Percentiles rank a stretch among this genome's conserved stretches.
Conservation (phyloP, 2,888 invertebrate genomes). For the Empis livida region DNA sequence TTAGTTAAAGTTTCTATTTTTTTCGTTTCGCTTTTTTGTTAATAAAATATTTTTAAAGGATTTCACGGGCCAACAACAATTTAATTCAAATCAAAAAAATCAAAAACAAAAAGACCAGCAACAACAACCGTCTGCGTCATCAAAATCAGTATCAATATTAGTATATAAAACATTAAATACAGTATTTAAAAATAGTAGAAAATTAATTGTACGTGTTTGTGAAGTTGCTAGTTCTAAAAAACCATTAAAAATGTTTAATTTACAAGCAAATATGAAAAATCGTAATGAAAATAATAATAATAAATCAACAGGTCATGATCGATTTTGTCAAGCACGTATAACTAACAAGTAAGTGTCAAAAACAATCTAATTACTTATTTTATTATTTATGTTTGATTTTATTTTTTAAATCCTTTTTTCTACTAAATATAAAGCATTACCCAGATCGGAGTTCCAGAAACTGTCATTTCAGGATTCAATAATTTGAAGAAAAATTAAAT, state of each 20-base stretch:
- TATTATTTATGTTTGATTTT: too few species aligned
- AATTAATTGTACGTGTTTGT: conserved; percentile 36
- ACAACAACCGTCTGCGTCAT: conserved; percentile 9
- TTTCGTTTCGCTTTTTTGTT: conserved; percentile 14
- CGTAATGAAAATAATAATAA: conserved; percentile 42
- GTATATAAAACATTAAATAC: conserved; percentile 37
- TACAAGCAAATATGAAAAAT: conserved; percentile 54
- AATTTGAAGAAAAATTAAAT: too few species aligned
- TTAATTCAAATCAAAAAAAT: too few species aligned
- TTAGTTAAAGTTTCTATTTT: neutral
- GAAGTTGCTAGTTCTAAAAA: conserved; percentile 36
- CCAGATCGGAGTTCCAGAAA: too few species aligned
- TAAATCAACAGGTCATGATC: conserved; percentile 62
- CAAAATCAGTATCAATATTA: conserved; percentile 34
- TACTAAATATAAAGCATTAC: too few species aligned
- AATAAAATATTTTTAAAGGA: conserved; percentile 12
- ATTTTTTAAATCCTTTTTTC: too few species aligned
- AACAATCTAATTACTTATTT: too few species aligned
- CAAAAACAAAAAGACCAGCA: neutral
- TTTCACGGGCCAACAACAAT: conserved; percentile 8
- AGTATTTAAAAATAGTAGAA: conserved; percentile 36
- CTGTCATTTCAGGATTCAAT: too few species aligned
- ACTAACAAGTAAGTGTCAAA: conserved; percentile 36
- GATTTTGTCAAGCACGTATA: conserved; percentile 57
- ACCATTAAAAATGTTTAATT: conserved; percentile 55